Evolutionary conservation across 2,113 vertebrate genomes (phyloP), one percentile per base, ranked within the genome.

Genomic region (Ammodytes dubius): DNA sequence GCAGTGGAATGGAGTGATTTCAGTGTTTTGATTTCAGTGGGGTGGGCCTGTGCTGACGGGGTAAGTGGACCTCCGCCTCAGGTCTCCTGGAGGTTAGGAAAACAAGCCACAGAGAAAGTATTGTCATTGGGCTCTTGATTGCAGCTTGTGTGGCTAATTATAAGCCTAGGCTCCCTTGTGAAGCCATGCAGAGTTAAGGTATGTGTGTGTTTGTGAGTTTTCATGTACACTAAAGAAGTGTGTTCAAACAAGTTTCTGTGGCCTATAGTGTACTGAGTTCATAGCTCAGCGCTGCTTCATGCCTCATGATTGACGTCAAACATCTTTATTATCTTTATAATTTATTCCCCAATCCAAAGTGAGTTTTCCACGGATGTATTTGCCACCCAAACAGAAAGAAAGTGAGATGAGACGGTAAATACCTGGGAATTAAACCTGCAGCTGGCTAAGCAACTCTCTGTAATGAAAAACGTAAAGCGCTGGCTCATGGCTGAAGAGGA

Each of bases 41-140:
- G 27, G 86, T 86, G 96, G 96, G 96, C 96, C 96, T 96, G 97
- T 94, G 94, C 97, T 98, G 97, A 98, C 96, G 95, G 96, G 95
- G 96, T 98, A 97, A 98, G 97, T 98, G 96, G 97, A 97, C 97
- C 96, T 97, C 96, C 96, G 96, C 95, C 96, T 94, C 95, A 96
- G 96, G 96, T 96, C 90, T 88, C 93, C 93, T 95, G 91, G 96
- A 97, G 96, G 97, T 96, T 98, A 98, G 96, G 94, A 96, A 98
- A 98, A 99, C 97, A 99, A 95, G 88, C 82, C 86, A 70, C 75
- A 10, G 74, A 74, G 91, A 96, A 95, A 96, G 96, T 96, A 96
- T 95, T 97, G 97, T 97, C 97, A 95, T 94, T 82, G 95, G 94
- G 95, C 95, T 95, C 88, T 27, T 97, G 96, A 97, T 97, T 97